phyloP scores from a whole-genome alignment of 37 sponge, comb jelly and placozoan species.

The Hormiphora californensis region DNA sequence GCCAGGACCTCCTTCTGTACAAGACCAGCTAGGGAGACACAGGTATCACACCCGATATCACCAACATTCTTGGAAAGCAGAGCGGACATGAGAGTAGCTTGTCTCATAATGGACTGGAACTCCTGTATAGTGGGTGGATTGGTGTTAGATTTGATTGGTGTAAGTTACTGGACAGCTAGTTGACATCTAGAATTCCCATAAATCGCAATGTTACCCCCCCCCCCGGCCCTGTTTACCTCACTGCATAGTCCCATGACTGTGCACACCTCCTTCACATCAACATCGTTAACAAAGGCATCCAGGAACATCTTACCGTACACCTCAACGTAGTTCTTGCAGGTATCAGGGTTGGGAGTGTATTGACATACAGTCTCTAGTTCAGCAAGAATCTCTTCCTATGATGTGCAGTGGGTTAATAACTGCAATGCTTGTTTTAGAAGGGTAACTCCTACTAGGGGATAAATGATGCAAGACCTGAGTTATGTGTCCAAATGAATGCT shows the following conservation, averaged over 20 bases:
- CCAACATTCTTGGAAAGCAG: neutral
- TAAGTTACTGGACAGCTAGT: too few relatives aligned
- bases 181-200: too few relatives aligned
- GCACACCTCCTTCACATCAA: neutral
- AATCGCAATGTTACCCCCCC: too few relatives aligned
- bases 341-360: neutral
- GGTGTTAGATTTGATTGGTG: too few relatives aligned
- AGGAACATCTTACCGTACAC: conserved; percentile 26
- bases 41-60: conserved; percentile 23
- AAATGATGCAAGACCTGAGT: too few relatives aligned
- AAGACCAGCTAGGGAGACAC: neutral
- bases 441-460: too few relatives aligned
- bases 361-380: conserved; percentile 8
- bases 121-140: neutral
- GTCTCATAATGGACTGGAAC: neutral
- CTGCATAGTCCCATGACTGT: neutral
- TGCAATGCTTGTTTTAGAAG: too few relatives aligned
- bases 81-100: neutral
- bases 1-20: conserved; percentile 51
- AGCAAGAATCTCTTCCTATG: neutral
- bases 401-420: too few relatives aligned
- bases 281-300: neutral
- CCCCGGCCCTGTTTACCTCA: too few relatives aligned
- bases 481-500: too few relatives aligned
- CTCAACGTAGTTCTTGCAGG: neutral